These are phyloP conservation scores for Harpalus rufipes DNA, from an alignment of 2,888 invertebrate species.

Conservation along the genomic window DNA sequence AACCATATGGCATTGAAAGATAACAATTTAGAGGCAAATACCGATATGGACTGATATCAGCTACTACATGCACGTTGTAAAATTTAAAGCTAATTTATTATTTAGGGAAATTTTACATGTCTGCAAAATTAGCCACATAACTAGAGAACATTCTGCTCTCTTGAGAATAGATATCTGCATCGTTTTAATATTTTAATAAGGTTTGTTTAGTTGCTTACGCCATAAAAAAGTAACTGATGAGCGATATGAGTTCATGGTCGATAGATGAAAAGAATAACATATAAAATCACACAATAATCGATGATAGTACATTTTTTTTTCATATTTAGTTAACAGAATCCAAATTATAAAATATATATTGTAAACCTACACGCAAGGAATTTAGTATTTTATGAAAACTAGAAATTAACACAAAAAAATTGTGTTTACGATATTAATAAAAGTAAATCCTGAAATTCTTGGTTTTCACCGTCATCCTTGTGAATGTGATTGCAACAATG, in stretches of 20 bases:
- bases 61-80: background rate
- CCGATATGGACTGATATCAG: conserved; percentile 20
- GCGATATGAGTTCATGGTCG: conserved; percentile 28
- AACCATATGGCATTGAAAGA: conserved; percentile 50
- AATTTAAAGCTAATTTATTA: conserved; percentile 27
- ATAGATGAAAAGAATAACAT: background rate
- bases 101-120: conserved; percentile 26
- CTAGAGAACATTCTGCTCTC: conserved; percentile 11
- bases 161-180: conserved; percentile 24
- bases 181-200: conserved; percentile 37
- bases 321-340: background rate
- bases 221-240: conserved; percentile 38
- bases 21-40: conserved; percentile 33
- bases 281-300: conserved; percentile 23
- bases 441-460: background rate
- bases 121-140: conserved; percentile 8
- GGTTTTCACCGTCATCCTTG: background rate
- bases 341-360: background rate
- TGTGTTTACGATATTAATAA: background rate
- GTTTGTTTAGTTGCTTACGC: background rate
- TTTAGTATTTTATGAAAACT: conserved; percentile 14
- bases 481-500: background rate
- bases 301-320: conserved; percentile 4
- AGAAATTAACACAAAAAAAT: background rate
- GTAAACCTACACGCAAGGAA: background rate